Percentiles rank a stretch among this genome's conserved stretches.
Evolutionary conservation across 1,140 invertebrate species (phyloP).

Genomic region (Psilanteris sp.): DNA sequence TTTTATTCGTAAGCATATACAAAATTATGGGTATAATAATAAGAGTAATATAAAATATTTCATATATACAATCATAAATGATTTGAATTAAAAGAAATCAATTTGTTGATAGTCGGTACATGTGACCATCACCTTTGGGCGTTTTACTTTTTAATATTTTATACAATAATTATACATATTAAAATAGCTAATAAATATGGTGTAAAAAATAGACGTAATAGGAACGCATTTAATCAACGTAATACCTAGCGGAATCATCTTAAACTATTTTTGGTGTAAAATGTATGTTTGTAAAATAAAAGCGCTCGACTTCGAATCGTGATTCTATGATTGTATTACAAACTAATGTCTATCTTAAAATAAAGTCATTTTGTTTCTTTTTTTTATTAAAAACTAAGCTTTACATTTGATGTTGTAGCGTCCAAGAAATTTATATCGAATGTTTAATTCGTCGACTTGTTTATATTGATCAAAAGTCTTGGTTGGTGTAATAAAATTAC

Average conservation of each 20-base stretch:
- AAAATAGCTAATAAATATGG: slow-evolving; percentile 34
- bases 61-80: slow-evolving; percentile 29
- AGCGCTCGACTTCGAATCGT: no score
- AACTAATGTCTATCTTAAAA: no score
- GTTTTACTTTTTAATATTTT: no score
- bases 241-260: slow-evolving; percentile 14
- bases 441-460: not conserved
- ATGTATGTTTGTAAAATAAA: slow-evolving; percentile 1
- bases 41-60: slow-evolving; percentile 22
- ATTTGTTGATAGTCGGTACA: no score
- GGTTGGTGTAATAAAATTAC: slow-evolving; percentile 24
- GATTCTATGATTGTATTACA: no score
- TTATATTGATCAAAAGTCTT: slow-evolving; percentile 11
- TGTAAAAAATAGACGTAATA: slow-evolving; percentile 16
- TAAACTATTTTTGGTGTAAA: not conserved
- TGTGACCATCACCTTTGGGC: no score
- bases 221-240: slow-evolving; percentile 18
- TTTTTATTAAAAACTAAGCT: slow-evolving; percentile 11
- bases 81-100: slow-evolving; percentile 34
- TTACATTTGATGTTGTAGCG: not conserved
- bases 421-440: slow-evolving; percentile 1
- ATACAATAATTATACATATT: no score
- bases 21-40: no score
- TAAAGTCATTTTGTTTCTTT: not conserved
- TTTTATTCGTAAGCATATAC: no score